phyloP scores from a whole-genome alignment of 2,888 invertebrate species.

The Phengaris alcon region DNA sequence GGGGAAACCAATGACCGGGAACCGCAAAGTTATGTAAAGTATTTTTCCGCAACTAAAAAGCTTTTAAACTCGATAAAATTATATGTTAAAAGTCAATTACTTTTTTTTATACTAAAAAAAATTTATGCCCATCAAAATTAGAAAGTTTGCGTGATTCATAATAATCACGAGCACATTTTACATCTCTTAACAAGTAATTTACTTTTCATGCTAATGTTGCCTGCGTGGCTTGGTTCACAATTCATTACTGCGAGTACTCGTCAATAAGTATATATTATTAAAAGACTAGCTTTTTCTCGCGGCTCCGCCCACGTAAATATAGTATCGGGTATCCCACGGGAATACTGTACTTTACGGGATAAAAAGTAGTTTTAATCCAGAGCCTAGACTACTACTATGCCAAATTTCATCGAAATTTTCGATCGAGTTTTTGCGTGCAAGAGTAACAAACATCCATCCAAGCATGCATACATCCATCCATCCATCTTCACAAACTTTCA shows the following conservation, averaged over 20 bases:
- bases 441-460: too few species aligned
- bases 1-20: not conserved
- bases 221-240: slow-evolving; percentile 31
- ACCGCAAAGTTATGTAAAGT: not conserved
- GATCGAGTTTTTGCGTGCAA: too few species aligned
- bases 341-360: too few species aligned
- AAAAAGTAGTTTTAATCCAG: too few species aligned
- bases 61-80: slow-evolving; percentile 3
- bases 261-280: slow-evolving; percentile 1
- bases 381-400: too few species aligned
- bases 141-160: slow-evolving; percentile 69
- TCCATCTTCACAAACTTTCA: too few species aligned
- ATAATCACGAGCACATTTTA: slow-evolving; percentile 61
- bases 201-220: slow-evolving; percentile 41
- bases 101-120: slow-evolving; percentile 51
- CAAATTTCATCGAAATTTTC: too few species aligned
- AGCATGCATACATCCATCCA: too few species aligned
- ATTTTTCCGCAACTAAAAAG: slow-evolving; percentile 3
- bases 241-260: slow-evolving; percentile 30
- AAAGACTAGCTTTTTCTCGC: not conserved
- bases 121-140: slow-evolving; percentile 67
- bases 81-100: slow-evolving; percentile 11
- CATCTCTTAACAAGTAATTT: slow-evolving; percentile 47
- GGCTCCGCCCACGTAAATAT: too few species aligned
- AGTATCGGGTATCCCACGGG: too few species aligned